Evolutionary conservation across 2,888 invertebrate species (phyloP).

Genomic region (Mamestra brassicae): DNA sequence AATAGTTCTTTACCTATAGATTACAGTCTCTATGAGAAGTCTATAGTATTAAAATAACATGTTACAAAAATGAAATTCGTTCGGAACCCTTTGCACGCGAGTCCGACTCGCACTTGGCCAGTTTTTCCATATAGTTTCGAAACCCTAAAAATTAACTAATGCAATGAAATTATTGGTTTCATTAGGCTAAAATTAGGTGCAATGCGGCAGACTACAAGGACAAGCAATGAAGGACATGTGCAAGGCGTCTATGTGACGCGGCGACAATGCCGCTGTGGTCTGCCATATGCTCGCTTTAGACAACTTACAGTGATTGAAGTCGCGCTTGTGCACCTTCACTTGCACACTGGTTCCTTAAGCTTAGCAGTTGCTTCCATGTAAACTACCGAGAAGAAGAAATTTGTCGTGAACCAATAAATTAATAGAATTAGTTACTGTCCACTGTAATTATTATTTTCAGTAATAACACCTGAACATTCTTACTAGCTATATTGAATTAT

Average conservation of each 20-base stretch:
- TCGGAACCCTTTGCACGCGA: too few species aligned
- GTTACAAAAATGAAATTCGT: too few species aligned
- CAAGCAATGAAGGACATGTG: background rate
- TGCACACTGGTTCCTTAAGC: background rate
- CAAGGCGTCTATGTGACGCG: background rate
- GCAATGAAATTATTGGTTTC: background rate
- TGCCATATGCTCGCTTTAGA: background rate
- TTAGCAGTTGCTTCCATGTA: background rate
- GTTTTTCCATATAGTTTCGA: too few species aligned
- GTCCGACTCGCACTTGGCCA: too few species aligned
- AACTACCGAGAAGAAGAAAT: background rate
- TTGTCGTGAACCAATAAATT: background rate
- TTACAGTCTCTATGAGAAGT: too few species aligned
- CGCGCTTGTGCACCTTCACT: background rate
- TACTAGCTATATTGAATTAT: conserved; percentile 16
- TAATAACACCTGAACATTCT: conserved; percentile 38
- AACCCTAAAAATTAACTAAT: background rate
- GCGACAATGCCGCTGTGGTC: background rate
- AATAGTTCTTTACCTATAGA: too few species aligned
- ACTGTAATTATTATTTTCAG: conserved; percentile 20
- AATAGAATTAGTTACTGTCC: conserved; percentile 5
- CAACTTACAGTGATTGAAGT: background rate
- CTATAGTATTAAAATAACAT: too few species aligned
- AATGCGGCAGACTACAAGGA: background rate
- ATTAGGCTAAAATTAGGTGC: background rate